Evolutionary conservation across 2,797 vertebrate genomes (phyloP), one percentile per base, ranked within the genome.

Genomic region (Neoniphon sammara): DNA sequence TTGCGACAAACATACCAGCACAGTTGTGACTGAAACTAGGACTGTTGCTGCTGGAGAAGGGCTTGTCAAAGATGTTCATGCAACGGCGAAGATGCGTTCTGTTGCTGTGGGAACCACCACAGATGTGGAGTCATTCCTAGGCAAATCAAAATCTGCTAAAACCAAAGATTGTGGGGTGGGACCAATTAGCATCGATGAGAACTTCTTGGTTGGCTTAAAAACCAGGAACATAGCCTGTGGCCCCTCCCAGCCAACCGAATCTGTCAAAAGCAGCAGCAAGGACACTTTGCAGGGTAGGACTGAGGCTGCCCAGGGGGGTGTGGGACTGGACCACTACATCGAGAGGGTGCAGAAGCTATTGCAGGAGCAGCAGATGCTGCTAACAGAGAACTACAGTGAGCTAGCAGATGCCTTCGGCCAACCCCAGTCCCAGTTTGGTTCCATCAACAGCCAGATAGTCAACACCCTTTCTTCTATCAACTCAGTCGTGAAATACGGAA

Each of bases 311-410:
- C 85, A 85, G 31, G 83, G 91, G 34, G 90, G 80, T 21, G 91
- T 85, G 0, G 94, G 94, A 54, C 92, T 99, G 89, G 96, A 98
- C 88, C 97, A 99, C 81, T 99, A 99, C 88, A 99, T 99, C 0
- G 97, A 99, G 75, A 94, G 91, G 0, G 96, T 99, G 44, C 98
- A 98, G 90, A 98, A 96, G 81, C 94, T 99, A 75, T 88, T 99
- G 77, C 95, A 97, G 72, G 98, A 99, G 73, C 98, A 99, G 74
- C 97, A 99, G 70, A 96, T 94, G 77, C 92, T 99, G 70, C 95
- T 99, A 53, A 95, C 98, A 0, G 96, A 98, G 92, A 99, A 99
- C 90, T 99, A 99, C 80, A 96, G 91, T 7, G 98, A 99, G 77
- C 87, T 99, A 11, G 97, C 97, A 0, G 97, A 99, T 39, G 96